A percentile compares a stretch with the other conserved stretches of the same genome.
phyloP scores from a whole-genome alignment of 2,797 vertebrate species.

The Lutjanus campechanus region DNA sequence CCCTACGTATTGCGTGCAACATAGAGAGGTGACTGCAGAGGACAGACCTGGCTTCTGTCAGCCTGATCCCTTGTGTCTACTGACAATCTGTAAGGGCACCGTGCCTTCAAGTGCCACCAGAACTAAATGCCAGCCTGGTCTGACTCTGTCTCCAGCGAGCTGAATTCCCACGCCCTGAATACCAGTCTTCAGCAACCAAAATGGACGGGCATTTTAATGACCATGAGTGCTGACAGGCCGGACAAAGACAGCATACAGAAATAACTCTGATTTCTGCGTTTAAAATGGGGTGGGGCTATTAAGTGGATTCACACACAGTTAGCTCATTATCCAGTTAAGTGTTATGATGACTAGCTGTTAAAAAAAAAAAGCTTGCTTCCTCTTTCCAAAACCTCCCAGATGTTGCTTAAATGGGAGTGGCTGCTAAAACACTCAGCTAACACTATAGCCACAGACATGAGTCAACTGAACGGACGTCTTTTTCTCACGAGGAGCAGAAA shows the following conservation, averaged over 20 bases:
- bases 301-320: constrained; percentile 25
- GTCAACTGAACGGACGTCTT: constrained; percentile 23
- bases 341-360: constrained; percentile 18
- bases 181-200: constrained; percentile 46
- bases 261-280: constrained; percentile 34
- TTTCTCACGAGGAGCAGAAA: constrained; percentile 18
- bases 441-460: constrained; percentile 50
- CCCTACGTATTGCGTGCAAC: not conserved
- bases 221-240: constrained; percentile 26
- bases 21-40: not conserved
- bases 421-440: constrained; percentile 25
- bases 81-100: constrained; percentile 38
- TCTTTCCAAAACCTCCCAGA: constrained; percentile 37
- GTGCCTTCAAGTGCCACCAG: constrained; percentile 36
- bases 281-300: constrained; percentile 29
- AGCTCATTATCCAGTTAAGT: constrained; percentile 21
- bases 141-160: constrained; percentile 2
- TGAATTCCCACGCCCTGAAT: constrained; percentile 57
- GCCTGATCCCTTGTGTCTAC: constrained; percentile 24
- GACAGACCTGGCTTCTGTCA: constrained; percentile 51
- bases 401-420: constrained; percentile 48
- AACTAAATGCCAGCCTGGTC: constrained; percentile 50
- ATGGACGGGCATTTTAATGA: constrained; percentile 62
- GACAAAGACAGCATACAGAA: constrained; percentile 59
- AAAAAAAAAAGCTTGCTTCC: constrained; percentile 26